phyloP scores from a whole-genome alignment of 1,140 invertebrate genomes.

The Adoxophyes honmai region DNA sequence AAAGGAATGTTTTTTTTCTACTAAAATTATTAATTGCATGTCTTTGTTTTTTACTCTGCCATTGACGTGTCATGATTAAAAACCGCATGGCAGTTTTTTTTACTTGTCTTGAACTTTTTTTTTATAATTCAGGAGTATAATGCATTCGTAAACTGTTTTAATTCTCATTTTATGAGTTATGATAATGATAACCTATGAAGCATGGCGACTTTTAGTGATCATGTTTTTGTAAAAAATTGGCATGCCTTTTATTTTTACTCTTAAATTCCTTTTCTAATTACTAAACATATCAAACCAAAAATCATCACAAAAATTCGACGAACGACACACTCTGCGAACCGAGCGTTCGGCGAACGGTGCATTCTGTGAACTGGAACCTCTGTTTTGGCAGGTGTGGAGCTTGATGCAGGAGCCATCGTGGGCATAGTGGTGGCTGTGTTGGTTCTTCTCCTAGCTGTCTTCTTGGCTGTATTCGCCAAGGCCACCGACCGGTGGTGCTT shows the following conservation, averaged over 20 bases:
- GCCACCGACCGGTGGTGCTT: slow-evolving; percentile 90
- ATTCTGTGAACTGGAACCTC: neutral
- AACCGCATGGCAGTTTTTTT: no score
- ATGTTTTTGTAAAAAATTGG: no score
- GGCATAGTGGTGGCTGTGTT: slow-evolving; percentile 85
- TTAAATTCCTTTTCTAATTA: neutral
- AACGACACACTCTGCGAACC: neutral
- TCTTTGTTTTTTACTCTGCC: no score
- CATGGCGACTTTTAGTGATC: neutral
- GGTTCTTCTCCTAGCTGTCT: slow-evolving; percentile 81
- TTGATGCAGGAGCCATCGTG: slow-evolving; percentile 85
- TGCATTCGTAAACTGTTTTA: no score
- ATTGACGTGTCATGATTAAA: no score
- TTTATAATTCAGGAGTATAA: no score
- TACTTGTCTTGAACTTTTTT: no score
- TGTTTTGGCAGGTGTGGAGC: slow-evolving; percentile 78
- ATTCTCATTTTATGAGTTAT: no score
- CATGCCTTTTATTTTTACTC: neutral
- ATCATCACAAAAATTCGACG: neutral
- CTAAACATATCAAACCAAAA: neutral
- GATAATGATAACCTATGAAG: no score
- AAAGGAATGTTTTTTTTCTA: no score
- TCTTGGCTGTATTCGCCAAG: slow-evolving; percentile 85
- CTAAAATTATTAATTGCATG: no score
- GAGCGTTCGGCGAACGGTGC: no score